A percentile compares a stretch with the other conserved stretches of the same genome.
Conservation (phyloP, 1,140 invertebrate genomes). For the Dinothrombium tinctorium region DNA sequence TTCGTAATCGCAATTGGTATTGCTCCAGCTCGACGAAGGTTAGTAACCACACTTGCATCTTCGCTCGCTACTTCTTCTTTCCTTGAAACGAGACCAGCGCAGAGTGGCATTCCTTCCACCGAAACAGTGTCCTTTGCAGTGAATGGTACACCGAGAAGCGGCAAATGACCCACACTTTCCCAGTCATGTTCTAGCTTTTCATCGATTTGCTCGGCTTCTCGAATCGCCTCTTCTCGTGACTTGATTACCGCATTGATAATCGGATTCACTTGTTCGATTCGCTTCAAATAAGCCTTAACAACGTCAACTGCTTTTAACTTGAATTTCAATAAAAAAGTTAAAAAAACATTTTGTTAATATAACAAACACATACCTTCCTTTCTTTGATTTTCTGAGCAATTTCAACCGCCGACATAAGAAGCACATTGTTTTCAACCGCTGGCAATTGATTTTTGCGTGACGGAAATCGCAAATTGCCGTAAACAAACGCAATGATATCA, state of each 20-base stretch:
- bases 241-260: slow-evolving; percentile 54
- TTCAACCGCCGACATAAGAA: not conserved
- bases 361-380: not conserved
- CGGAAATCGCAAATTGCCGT: not conserved
- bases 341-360: not conserved
- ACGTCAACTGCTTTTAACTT: slow-evolving; percentile 25
- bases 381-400: not conserved
- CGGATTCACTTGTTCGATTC: slow-evolving; percentile 53
- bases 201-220: slow-evolving; percentile 45
- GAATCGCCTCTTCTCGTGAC: slow-evolving; percentile 44
- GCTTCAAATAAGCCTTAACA: slow-evolving; percentile 25
- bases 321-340: not conserved
- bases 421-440: not conserved
- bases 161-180: slow-evolving; percentile 25
- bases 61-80: slow-evolving; percentile 29
- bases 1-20: slow-evolving; percentile 49
- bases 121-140: slow-evolving; percentile 14
- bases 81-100: not conserved
- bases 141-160: slow-evolving; percentile 11
- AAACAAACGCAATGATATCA: not conserved
- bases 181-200: slow-evolving; percentile 25
- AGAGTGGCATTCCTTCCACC: slow-evolving; percentile 9
- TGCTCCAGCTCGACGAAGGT: slow-evolving; percentile 40
- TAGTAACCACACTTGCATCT: slow-evolving; percentile 45
- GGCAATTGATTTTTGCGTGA: slow-evolving; percentile 3